Base-by-base conservation (phyloP, 2,888 invertebrate species). In the Quadroppia sp. region DNA sequence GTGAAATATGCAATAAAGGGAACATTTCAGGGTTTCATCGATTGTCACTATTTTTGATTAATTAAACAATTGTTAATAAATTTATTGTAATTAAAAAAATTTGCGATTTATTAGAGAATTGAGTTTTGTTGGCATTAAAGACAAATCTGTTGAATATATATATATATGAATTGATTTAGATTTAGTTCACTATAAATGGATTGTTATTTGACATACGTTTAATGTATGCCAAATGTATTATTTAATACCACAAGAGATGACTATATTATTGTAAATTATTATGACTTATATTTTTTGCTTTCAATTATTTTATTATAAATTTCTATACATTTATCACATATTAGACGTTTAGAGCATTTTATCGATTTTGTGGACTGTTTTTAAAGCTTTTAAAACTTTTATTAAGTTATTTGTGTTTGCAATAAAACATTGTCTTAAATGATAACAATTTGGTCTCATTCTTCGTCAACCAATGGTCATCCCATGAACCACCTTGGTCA, bases 1-100 rank as follows among this genome's bases (percentile, higher is more conserved):
- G 3, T 20, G 25, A 53, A 53, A 20, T 2, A 36, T 36, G 25
- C 64, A 40, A 36, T 64, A n/a, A 9, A 64, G 64, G 64, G 20
- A 64, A 36, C 40, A 40, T 40, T 64, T 64, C 64, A 64, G 64
- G 64, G 64, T 64, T 59, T 64, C 64, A 64, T 36, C 40, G n/a
- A 20, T 64, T 64, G 64, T 64, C 64, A 36, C 30, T 64, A 64
- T 36, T 20, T 64, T 20, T n/a, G 25, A n/a, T 28, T 3, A 59
- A 59, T 28, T 28, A 28, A 59, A 53, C 15, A 17, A 45, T 50
- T 50, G 50, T 59, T 59, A 59, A 30, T 9, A 25, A 32, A 32
- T n/a, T 64, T 59, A 30, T 59, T 59, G 30, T 59, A 28, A 59
- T 59, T 59, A 17, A 7, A 28, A 59, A 59, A 13, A 59, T 4